Evolutionary conservation across 2,113 vertebrate genomes (phyloP).

Genomic region (Eolophus roseicapilla): DNA sequence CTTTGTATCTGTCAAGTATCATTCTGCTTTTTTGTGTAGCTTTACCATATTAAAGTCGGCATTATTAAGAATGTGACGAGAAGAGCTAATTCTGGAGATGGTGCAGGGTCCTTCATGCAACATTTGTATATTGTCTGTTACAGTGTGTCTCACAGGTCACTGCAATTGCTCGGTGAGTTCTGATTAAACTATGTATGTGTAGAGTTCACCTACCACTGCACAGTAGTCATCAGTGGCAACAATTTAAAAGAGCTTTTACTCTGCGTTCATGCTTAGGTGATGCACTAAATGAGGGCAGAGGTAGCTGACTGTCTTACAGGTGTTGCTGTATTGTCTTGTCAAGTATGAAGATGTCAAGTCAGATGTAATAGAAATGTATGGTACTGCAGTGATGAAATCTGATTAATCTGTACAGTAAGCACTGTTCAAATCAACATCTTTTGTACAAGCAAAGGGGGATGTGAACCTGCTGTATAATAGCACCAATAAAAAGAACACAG

Average conservation of each 20-base stretch:
- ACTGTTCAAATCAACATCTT: not conserved
- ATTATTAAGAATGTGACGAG: not conserved
- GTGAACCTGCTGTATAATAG: not conserved
- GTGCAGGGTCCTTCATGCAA: not conserved
- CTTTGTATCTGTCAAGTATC: not conserved
- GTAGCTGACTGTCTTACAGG: not conserved
- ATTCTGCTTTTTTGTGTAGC: not conserved
- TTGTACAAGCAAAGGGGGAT: not conserved
- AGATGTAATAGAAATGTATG: not conserved
- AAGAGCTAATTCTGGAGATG: not conserved
- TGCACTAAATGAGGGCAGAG: not conserved
- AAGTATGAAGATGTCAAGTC: not conserved
- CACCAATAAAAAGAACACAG: not conserved
- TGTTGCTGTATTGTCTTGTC: not conserved
- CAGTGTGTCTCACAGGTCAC: not conserved
- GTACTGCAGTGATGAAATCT: not conserved
- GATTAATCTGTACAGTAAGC: not conserved
- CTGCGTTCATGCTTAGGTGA: not conserved
- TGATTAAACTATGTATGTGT: not conserved
- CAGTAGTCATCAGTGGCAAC: not conserved
- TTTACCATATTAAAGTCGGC: not conserved
- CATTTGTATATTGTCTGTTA: fast-evolving
- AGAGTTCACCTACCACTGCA: not conserved
- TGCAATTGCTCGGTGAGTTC: not conserved
- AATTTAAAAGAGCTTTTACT: not conserved